phyloP scores from a whole-genome alignment of 1,140 invertebrate genomes.

The Sitobion miscanthi region DNA sequence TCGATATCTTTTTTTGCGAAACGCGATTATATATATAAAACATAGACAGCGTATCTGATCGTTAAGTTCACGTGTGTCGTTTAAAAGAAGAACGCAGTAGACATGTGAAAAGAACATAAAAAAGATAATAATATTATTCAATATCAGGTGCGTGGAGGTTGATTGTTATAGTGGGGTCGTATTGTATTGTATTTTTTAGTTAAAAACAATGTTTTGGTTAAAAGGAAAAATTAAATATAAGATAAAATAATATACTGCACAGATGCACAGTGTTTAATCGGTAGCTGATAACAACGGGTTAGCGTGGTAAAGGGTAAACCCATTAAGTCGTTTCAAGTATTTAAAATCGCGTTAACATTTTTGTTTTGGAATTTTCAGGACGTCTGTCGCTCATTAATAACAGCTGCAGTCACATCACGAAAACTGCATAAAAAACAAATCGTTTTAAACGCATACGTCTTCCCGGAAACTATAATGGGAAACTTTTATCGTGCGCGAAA shows the following conservation, averaged over 20 bases:
- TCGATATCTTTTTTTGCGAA: not conserved
- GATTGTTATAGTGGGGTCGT: not conserved
- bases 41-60: not conserved
- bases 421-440: not conserved
- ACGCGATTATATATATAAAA: too few species aligned
- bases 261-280: not conserved
- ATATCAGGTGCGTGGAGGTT: too few species aligned
- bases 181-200: not conserved
- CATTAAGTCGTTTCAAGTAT: not conserved
- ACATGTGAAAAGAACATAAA: not conserved
- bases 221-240: not conserved
- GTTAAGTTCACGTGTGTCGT: not conserved
- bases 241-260: not conserved
- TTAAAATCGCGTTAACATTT: not conserved
- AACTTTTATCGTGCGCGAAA: not conserved
- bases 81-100: too few species aligned
- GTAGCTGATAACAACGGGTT: not conserved
- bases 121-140: not conserved
- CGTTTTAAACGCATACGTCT: not conserved
- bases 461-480: not conserved
- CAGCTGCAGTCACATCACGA: not conserved
- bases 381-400: not conserved
- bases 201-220: not conserved
- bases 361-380: not conserved
- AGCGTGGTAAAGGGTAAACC: not conserved